A percentile compares a stretch with the other conserved stretches of the same genome.
Conservation (phyloP, 2,888 invertebrate genomes). For the Heliconius cydno region DNA sequence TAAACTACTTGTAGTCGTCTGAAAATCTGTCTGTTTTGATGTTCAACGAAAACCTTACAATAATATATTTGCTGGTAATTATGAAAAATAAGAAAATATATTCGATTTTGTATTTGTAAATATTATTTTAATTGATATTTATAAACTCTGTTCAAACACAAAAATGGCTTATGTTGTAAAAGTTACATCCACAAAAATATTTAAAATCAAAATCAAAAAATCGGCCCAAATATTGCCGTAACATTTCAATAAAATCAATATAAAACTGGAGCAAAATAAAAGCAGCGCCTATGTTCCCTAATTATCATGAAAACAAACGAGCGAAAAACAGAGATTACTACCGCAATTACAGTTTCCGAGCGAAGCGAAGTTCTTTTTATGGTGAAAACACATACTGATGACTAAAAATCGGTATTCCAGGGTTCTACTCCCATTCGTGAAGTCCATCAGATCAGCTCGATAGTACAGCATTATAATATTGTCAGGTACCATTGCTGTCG, state of each 20-base stretch:
- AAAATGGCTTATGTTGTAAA: background rate
- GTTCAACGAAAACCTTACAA: too few species aligned
- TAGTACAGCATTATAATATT: background rate
- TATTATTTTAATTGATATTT: background rate
- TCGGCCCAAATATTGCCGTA: background rate
- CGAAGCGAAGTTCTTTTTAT: slow-evolving; percentile 20
- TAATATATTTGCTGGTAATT: background rate
- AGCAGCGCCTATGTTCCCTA: slow-evolving; percentile 10
- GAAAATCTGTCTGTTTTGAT: too few species aligned
- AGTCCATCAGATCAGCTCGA: background rate
- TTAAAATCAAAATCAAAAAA: background rate
- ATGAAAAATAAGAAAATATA: background rate
- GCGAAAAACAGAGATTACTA: slow-evolving; percentile 20
- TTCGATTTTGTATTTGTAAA: background rate
- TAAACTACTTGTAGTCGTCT: too few species aligned
- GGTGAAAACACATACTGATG: slow-evolving; percentile 16
- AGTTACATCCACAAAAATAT: background rate
- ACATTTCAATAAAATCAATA: slow-evolving; percentile 13
- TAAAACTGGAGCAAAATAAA: slow-evolving; percentile 11
- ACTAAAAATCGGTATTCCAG: background rate
- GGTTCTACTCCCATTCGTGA: background rate
- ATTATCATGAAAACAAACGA: slow-evolving; percentile 27
- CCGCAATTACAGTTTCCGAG: slow-evolving; percentile 19
- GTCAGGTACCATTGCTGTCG: background rate
- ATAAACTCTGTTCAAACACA: background rate